phyloP scores from a whole-genome alignment of 2,113 vertebrate genomes.

The Dermatemys mawii region DNA sequence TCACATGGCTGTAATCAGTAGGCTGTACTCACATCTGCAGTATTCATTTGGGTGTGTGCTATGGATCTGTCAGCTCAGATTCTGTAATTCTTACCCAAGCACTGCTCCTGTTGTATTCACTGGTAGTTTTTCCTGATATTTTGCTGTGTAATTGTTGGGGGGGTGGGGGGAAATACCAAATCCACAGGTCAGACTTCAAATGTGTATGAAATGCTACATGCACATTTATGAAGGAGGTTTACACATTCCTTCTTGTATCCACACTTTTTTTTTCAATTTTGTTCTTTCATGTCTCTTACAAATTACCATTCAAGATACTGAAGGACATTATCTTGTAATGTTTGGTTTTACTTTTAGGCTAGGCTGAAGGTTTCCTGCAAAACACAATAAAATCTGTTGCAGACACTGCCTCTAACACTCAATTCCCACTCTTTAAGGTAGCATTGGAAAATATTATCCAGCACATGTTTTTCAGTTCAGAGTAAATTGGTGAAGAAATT shows the following conservation, averaged over 20 bases:
- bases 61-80: background rate
- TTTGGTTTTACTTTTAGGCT: background rate
- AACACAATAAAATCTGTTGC: background rate
- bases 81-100: background rate
- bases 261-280: too few species aligned
- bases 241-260: too few species aligned
- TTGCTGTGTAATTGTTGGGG: background rate
- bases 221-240: background rate
- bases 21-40: background rate
- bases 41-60: background rate
- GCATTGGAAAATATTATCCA: background rate
- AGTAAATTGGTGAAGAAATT: background rate
- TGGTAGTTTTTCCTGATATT: background rate
- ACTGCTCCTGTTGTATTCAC: background rate
- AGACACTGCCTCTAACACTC: background rate
- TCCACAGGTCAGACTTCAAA: background rate
- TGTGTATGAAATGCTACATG: background rate
- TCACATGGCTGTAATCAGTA: background rate
- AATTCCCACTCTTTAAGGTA: background rate
- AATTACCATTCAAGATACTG: background rate
- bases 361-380: background rate
- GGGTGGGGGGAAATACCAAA: background rate
- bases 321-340: background rate
- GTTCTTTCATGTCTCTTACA: background rate
- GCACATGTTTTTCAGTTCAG: background rate